phyloP scores from a whole-genome alignment of 2,888 invertebrate species.

The Drosophila hamatofila region DNA sequence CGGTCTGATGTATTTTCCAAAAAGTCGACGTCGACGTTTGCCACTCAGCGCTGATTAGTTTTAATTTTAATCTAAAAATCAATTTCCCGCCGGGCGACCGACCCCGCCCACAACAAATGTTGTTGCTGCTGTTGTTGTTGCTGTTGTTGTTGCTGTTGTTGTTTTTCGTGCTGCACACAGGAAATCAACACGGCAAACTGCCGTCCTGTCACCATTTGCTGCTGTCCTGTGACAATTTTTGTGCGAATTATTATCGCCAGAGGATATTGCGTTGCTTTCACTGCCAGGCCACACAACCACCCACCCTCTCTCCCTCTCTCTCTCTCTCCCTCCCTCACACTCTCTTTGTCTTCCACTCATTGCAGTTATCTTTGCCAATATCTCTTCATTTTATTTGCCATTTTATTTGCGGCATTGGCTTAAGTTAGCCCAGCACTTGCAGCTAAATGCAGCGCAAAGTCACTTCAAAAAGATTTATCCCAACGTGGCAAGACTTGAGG shows the following conservation, averaged over 20 bases:
- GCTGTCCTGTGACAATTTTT: slow-evolving; percentile 66
- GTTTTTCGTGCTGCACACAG: slow-evolving; percentile 71
- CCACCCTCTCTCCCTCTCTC: background rate
- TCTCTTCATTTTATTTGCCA: slow-evolving; percentile 54
- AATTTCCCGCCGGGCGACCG: slow-evolving; percentile 77
- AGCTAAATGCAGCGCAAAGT: slow-evolving; percentile 69
- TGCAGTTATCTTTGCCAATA: slow-evolving; percentile 44
- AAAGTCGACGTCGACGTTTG: slow-evolving; percentile 51
- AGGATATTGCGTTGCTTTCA: slow-evolving; percentile 68
- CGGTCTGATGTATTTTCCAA: slow-evolving; percentile 75
- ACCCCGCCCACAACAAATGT: background rate
- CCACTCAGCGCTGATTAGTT: slow-evolving; percentile 83
- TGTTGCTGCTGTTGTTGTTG: slow-evolving; percentile 17
- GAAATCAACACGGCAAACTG: slow-evolving; percentile 78
- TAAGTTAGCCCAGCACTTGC: slow-evolving; percentile 59
- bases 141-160: slow-evolving; percentile 28
- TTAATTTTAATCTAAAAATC: slow-evolving; percentile 83
- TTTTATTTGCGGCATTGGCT: slow-evolving; percentile 68
- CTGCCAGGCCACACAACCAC: background rate
- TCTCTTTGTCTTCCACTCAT: background rate
- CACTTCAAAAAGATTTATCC: slow-evolving; percentile 63
- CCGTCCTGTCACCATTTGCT: slow-evolving; percentile 51
- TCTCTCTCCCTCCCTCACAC: background rate
- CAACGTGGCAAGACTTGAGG: too few species aligned
- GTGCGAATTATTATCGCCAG: slow-evolving; percentile 73